Base-by-base conservation (phyloP, 2,888 invertebrate species). In the Drosophila emarginata region DNA sequence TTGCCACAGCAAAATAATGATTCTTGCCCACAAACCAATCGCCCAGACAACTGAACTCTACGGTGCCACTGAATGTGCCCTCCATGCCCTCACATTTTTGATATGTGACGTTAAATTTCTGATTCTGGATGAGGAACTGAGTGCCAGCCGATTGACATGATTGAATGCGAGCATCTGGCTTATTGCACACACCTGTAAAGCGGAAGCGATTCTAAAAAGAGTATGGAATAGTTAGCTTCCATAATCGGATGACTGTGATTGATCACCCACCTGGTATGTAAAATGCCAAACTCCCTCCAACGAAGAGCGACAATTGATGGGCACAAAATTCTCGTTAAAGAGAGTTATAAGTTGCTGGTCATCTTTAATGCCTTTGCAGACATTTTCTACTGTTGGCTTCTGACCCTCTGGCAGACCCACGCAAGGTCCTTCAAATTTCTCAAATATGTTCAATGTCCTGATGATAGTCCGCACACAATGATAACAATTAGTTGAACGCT, bases 211-310 rank as follows among this genome's bases (percentile, higher is more conserved):
- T 97, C 93, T 95, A 91, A 59, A 61, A 77, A 75, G 15, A 56
- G n/a, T 59, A 60, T 53, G 66, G 45, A 60, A 15, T 1, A 26
- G 12, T 57, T 51, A 23, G 53, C 65, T 60, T 50, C 45, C 45
- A 28, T 6, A 32, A 2, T 18, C 12, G 1, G 2, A 12, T 32
- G 18, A 2, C n/a, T 18, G 7, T 23, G 6, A 18, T 50, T 23
- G 37, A 2, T 4, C 11, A 61, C 72, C 61, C 58, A 69, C 94
- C 92, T 96, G 96, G 91, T 97, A 97, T 1, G 96, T 96, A 93
- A 98, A 98, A 85, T 97, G 97, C 97, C 97, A 98, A n/a, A 98
- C 97, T 64, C 98, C 98, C 93, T 98, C 98, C 40, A 98, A 92
- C 5, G 97, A 97, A 2, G 98, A 97, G 68, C 98, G 94, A 88